Base-by-base conservation (phyloP, 2,888 invertebrate species). In the Brenthis hecate region DNA sequence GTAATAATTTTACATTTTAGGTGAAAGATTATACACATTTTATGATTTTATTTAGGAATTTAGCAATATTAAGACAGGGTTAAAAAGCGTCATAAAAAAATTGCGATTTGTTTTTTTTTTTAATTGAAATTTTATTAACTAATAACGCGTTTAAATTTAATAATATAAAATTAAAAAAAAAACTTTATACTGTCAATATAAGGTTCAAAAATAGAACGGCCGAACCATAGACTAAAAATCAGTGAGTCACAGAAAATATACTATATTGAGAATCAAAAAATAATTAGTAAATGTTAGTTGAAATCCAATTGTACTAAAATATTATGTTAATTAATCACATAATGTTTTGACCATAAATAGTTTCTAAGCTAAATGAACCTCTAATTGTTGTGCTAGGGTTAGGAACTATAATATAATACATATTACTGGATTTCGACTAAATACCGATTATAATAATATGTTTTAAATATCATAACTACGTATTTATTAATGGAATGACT, bases 361-460 rank as follows among this genome's bases (percentile, higher is more conserved):
- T 51, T 53, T 53, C 53, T 53, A 53, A 32, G 32, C 19, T 62
- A 19, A 51, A 62, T 19, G 43, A 62, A 13, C 36, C 23, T 43
- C 19, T 54, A 43, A 43, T 43, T 62, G 47, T 66, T 61, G 61
- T 61, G 55, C 66, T 66, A 61, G 50, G 66, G 60, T 60, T 61
- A 66, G 66, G 66, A 66, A 66, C 66, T 56, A 56, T 65, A 53
- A 53, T n/a, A 56, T 14, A 43, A 62, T 43, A 62, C 51, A 62
- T 53, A 62, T 61, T 43, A 43, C 11, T 43, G 16, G 16, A 16
- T 53, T n/a, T 4, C 6, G 51, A n/a, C n/a, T 53, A 53, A 8
- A 53, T 8, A 16, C 16, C 16, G 51, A 16, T 53, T 5, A 36
- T n/a, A 36, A 36, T 56, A 16, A 43, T 36, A 19, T 43, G 19